Base-by-base conservation (phyloP, 2,113 vertebrate genomes). In the Melanocharis versteri region DNA sequence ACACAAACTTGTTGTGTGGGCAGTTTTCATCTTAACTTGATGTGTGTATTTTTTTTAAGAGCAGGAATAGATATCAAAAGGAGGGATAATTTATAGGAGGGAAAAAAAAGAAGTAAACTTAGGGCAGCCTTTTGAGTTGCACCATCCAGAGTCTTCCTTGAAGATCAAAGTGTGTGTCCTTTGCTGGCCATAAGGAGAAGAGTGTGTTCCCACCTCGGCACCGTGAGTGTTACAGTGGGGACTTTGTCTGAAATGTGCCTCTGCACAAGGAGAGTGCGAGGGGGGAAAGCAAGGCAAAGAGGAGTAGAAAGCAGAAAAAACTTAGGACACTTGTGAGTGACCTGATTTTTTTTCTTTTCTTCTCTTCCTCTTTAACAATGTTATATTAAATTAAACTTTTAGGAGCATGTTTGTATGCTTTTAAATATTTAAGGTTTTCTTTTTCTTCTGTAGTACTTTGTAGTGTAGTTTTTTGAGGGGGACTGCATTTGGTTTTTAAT, bases 21-120 rank as follows among this genome's bases (percentile, higher is more conserved):
- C 78, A 93, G 86, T 94, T 94, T 96, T 96, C 94, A 89, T 94
- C 85, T 77, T 82, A 76, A 85, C 72, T 72, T 92, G 81, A 90
- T 71, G 47, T 75, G 51, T 88, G 15, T 71, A 3, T 90, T 89
- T 77, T 68, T 90, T 68, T 86, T 65, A 72, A 89, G 66, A 84
- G 76, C 80, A 66, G 96, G 93, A 96, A 96, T 82, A 91, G 93
- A 91, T 92, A 90, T 97, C 83, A 97, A 97, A 97, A 87, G 54
- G 69, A 84, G 44, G 30, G 39, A 70, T 94, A 83, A 94, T 96
- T 95, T 96, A 79, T 93, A 73, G 68, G 65, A 47, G 5, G 10
- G 27, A n/a, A 51, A 66, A 33, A 48, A 28, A 45, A 37, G 15
- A 24, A 56, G 11, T 70, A 39, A 84, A 90, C 56, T 87, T 56